A percentile compares a stretch with the other conserved stretches of the same genome.
These are phyloP conservation scores for Blastobasis adustella DNA, from an alignment of 2,888 invertebrate species.

Conservation along the genomic window DNA sequence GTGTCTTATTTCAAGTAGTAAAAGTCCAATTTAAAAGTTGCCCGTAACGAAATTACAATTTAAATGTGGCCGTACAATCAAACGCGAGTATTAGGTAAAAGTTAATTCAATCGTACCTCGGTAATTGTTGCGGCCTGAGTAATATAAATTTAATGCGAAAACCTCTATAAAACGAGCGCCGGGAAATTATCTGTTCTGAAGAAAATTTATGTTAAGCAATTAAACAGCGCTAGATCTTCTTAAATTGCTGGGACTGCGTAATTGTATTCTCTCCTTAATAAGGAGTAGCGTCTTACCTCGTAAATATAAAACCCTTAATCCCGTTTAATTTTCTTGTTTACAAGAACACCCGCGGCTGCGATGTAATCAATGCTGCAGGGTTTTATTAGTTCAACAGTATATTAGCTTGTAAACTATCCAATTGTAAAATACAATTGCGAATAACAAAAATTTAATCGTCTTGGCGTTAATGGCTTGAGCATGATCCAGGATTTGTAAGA, in stretches of 20 bases:
- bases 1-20: neutral
- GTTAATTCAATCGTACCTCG: neutral
- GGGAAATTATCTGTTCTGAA: constrained; percentile 55
- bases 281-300: constrained; percentile 52
- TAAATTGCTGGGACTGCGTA: constrained; percentile 59
- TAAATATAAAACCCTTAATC: constrained; percentile 57
- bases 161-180: constrained; percentile 39
- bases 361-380: neutral
- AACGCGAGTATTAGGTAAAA: neutral
- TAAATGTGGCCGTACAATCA: neutral
- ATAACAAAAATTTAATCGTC: neutral
- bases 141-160: constrained; percentile 39
- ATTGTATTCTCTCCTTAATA: constrained; percentile 58
- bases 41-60: neutral
- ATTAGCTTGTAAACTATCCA: neutral
- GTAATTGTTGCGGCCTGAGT: constrained; percentile 23
- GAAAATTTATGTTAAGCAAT: constrained; percentile 60
- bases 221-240: constrained; percentile 57
- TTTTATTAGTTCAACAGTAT: neutral
- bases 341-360: constrained; percentile 21
- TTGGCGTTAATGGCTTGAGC: neutral
- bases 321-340: constrained; percentile 53
- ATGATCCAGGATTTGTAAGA: neutral
- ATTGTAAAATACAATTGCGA: neutral
- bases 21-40: neutral